Base-by-base conservation (phyloP, 2,888 invertebrate genomes). In the Thera britannica region DNA sequence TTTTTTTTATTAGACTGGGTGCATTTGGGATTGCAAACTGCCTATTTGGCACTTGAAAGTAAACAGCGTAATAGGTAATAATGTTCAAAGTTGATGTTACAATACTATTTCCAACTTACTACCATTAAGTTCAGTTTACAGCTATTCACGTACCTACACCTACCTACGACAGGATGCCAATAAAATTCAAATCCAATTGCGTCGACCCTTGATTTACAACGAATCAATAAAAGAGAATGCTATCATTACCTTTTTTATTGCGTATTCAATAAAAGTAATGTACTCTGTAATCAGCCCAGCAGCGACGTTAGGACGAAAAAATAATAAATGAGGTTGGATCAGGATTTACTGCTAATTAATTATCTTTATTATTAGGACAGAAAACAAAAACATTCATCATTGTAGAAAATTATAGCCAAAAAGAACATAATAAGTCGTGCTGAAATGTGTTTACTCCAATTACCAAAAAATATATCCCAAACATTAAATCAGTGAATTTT, bases 171-270 rank as follows among this genome's bases (percentile, higher is more conserved):
- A 86, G 83, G 84, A 87, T 87, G 81, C 84, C 85, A 89, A 92
- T 92, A 92, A 92, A 92, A 90, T 87, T 87, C 81, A 88, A 90
- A 92, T 91, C 88, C 90, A 91, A 93, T 92, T 88, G 90, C 87
- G 81, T 86, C 86, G 87, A 88, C 87, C 81, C 86, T 88, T 92
- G 90, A 92, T 93, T 93, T 93, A 93, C 91, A 90, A 87, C 86
- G 90, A 89, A 90, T 90, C 92, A 91, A 92, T 92, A 92, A 93
- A 93, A 90, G 86, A 83, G 87, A 86, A 88, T 90, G 89, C 90
- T 84, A 89, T 92, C 90, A 91, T 92, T 92, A 90, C 89, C 82
- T 80, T 79, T 86, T 92, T 93, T 92, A 93, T 87, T 86, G 82
- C 88, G 85, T 83, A 86, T 87, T 90, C 90, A 90, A 92, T 92